Percentiles rank a stretch among this genome's conserved stretches.
Evolutionary conservation across 2,113 vertebrate species (phyloP).

Genomic region (Cairina moschata): DNA sequence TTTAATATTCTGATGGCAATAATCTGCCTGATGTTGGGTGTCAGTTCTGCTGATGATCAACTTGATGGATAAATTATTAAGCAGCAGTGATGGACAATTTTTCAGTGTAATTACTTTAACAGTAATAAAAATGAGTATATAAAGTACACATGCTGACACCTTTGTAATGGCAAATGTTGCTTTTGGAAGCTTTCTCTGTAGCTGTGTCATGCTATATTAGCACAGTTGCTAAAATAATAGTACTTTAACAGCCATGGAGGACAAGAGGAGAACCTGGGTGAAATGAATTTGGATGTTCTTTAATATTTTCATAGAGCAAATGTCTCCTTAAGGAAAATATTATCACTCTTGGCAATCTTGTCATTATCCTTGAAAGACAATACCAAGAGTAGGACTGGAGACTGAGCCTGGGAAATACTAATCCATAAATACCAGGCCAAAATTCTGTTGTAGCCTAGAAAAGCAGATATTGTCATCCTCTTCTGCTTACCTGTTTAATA

Average conservation of each 20-base stretch:
- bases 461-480: background rate
- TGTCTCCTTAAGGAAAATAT: background rate
- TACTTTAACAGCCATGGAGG: background rate
- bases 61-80: slow-evolving; percentile 17
- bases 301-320: background rate
- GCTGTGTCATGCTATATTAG: background rate
- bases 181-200: slow-evolving; percentile 25
- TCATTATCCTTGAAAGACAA: background rate
- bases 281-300: background rate
- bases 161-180: background rate
- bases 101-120: slow-evolving; percentile 35
- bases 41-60: background rate
- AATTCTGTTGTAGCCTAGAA: background rate
- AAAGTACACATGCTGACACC: background rate
- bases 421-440: background rate
- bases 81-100: background rate
- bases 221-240: background rate
- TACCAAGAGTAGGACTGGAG: background rate
- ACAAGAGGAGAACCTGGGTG: background rate
- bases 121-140: slow-evolving; percentile 17
- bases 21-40: background rate
- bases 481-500: background rate
- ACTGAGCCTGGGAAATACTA: background rate
- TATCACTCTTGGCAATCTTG: background rate
- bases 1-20: slow-evolving; percentile 6